Evolutionary conservation across 2,113 vertebrate genomes (phyloP).

Genomic region (Psilopogon haemacephalus): DNA sequence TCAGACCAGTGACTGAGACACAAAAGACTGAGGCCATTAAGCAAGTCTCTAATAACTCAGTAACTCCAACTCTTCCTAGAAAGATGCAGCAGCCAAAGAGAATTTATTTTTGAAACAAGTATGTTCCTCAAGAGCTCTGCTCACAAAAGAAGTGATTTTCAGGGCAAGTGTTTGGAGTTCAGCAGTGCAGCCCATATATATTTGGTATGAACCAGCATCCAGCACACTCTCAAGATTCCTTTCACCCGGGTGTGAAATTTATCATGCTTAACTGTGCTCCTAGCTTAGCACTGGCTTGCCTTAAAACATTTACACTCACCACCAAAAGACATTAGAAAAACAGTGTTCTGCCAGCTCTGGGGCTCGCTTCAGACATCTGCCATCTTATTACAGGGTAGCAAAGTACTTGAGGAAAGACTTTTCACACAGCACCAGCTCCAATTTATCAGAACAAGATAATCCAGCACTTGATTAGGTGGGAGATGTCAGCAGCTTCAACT

Average conservation of each 20-base stretch:
- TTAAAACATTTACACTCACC: conserved; percentile 79
- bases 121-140: conserved; percentile 2
- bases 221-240: neutral
- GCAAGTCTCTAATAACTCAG: neutral
- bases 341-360: conserved; percentile 70
- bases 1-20: neutral
- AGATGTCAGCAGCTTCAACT: conserved; percentile 72
- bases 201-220: neutral
- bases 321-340: conserved; percentile 80
- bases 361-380: conserved; percentile 76
- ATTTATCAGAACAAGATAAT: conserved; percentile 84
- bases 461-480: conserved; percentile 78
- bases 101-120: neutral
- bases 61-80: neutral
- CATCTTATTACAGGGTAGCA: conserved; percentile 54
- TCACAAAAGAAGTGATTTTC: conserved; percentile 9
- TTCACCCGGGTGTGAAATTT: conserved; percentile 42
- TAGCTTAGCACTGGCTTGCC: conserved; percentile 57
- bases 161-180: conserved; percentile 14
- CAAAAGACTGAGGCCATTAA: neutral
- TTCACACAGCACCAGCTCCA: conserved; percentile 74
- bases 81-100: neutral
- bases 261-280: conserved; percentile 57
- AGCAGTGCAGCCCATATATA: neutral
- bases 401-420: conserved; percentile 76